Conservation (phyloP, 2,797 vertebrate genomes). For the Cuculus canorus region DNA sequence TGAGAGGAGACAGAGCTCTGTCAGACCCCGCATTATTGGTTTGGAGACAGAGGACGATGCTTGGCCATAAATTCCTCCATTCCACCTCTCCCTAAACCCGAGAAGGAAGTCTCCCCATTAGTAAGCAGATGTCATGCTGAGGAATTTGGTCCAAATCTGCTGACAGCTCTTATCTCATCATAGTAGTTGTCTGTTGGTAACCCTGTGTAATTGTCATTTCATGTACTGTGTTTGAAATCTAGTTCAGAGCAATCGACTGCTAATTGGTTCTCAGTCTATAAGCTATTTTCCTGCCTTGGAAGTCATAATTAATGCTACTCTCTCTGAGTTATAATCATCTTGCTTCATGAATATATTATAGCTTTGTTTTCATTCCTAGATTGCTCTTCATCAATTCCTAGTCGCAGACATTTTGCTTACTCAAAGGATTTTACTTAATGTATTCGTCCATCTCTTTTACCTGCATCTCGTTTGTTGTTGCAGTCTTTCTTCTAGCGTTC, state of each 20-base stretch:
- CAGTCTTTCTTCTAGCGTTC: constrained; percentile 21
- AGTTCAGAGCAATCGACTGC: constrained; percentile 53
- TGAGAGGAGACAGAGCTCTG: background rate
- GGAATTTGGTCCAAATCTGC: constrained; percentile 22
- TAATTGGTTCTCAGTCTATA: constrained; percentile 62
- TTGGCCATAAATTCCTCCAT: background rate
- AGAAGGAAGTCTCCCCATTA: background rate
- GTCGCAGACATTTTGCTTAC: constrained; percentile 44
- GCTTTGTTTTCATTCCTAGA: constrained; percentile 61
- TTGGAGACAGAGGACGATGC: background rate
- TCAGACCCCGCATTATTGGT: accelerated
- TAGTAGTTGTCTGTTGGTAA: constrained; percentile 27
- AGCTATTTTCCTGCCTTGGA: constrained; percentile 53
- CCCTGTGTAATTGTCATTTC: constrained; percentile 51
- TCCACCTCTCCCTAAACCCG: background rate
- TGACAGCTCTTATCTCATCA: constrained; percentile 37
- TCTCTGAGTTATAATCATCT: constrained; percentile 36
- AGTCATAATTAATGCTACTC: constrained; percentile 60
- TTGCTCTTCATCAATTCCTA: constrained; percentile 33
- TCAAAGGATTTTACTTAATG: constrained; percentile 44
- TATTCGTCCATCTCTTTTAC: constrained; percentile 21
- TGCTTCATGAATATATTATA: constrained; percentile 59
- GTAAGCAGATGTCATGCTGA: constrained; percentile 24
- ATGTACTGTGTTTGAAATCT: constrained; percentile 44
- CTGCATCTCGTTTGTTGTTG: background rate